Evolutionary conservation across 2,797 vertebrate species (phyloP).

Genomic region (Myotis daubentonii): DNA sequence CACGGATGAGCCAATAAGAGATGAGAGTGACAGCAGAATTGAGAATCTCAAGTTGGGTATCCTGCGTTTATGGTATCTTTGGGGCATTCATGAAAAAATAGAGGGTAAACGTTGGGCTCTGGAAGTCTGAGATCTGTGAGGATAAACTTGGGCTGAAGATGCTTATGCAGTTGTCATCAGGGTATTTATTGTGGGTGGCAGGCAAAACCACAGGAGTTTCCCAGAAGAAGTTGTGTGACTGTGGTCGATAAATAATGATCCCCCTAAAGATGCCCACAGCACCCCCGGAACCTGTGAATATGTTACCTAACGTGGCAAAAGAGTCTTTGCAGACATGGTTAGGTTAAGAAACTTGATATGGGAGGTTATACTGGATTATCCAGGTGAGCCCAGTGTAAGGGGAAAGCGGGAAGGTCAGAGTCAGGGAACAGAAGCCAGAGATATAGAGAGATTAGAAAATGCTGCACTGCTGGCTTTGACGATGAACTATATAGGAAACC

Average conservation of each 20-base stretch:
- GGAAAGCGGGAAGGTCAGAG: background rate
- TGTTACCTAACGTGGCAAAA: background rate
- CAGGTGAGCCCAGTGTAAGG: background rate
- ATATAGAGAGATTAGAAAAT: background rate
- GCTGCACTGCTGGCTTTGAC: background rate
- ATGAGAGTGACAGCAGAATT: background rate
- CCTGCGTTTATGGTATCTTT: background rate
- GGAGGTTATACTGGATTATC: background rate
- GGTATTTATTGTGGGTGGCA: background rate
- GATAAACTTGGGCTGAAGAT: background rate
- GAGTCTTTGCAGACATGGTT: background rate
- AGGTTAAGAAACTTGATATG: background rate
- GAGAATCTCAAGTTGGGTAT: background rate
- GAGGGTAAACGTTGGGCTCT: background rate
- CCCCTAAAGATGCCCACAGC: background rate
- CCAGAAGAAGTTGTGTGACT: background rate
- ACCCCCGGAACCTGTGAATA: background rate
- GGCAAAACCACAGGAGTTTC: background rate
- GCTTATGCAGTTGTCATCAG: background rate
- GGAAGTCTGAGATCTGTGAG: background rate
- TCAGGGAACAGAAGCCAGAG: background rate
- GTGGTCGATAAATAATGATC: background rate
- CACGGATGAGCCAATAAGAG: background rate
- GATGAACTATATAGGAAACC: background rate
- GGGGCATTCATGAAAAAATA: background rate